Evolutionary conservation across 2,113 vertebrate species (phyloP), one percentile per base, ranked within the genome.

Genomic region (Lepus europaeus): DNA sequence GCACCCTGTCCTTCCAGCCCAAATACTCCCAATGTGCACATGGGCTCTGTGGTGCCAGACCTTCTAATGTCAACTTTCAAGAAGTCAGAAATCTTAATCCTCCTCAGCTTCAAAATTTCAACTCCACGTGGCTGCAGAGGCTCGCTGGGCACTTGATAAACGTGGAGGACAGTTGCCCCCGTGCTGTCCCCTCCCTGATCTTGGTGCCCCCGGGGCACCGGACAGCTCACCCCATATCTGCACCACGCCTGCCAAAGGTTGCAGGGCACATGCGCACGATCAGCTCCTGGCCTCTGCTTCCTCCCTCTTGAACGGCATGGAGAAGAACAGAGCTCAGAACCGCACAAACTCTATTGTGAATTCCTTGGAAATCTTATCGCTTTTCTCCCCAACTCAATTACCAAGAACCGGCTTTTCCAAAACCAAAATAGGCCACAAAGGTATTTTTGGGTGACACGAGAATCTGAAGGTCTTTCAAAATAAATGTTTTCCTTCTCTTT

Each of bases 401-500:
- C n/a, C 69, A 78, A 68, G 64, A 64, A 36, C 20, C 84, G 29
- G 10, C n/a, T 91, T 91, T 92, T 63, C 5, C 13, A 64, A 73
- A 90, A 66, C 83, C 39, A 70, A 81, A 91, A 83, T 63, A 49
- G 64, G 56, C 16, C 56, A 36, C 29, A 87, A 94, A 95, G 39
- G 64, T 45, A 92, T 86, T 86, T 59, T 89, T 11, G 70, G 51
- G 19, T 39, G 36, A 23, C 73, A 73, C 9, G 3, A 29, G 87
- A 89, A 45, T 68, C 22, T 29, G 20, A 82, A 95, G 17, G 17
- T 66, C 72, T 97, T 89, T 68, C 16, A n/a, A 79, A 93, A 68
- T 85, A 93, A 92, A 23, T 20, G 2, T 22, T 69, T 29, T 72
- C 6, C 33, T 96, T 85, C 94, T 69, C 73, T 92, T 96, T 66